These are phyloP conservation scores for Australoheros facetus DNA, from an alignment of 2,797 vertebrate species.

Conservation along the genomic window DNA sequence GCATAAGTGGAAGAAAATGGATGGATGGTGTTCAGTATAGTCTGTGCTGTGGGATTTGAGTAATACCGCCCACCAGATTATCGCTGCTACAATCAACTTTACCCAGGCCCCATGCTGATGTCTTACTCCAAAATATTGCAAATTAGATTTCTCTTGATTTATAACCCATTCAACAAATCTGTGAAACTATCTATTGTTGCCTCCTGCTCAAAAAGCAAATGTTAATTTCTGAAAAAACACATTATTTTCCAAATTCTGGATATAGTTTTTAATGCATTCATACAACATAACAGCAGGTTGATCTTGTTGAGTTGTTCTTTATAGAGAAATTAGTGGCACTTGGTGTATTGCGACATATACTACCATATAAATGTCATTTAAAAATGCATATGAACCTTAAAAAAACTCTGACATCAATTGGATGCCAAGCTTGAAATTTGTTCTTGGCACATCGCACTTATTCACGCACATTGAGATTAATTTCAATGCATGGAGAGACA, in stretches of 20 bases:
- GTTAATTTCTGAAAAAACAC: neutral
- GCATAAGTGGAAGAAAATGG: neutral
- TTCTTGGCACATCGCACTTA: neutral
- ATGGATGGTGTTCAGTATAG: neutral
- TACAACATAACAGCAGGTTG: neutral
- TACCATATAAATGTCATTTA: neutral
- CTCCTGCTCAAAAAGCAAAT: neutral
- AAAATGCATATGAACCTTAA: neutral
- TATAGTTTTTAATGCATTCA: neutral
- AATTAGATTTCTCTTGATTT: neutral
- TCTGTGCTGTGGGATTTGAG: rapidly evolving
- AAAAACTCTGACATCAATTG: neutral
- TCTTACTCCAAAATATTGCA: neutral
- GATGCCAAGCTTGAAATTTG: neutral
- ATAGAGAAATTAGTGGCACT: neutral
- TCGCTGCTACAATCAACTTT: neutral
- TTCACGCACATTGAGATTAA: slow-evolving; percentile 5
- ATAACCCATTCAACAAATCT: neutral
- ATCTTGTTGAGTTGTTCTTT: neutral
- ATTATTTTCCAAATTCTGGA: neutral
- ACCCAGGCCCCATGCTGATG: neutral
- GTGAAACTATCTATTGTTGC: neutral
- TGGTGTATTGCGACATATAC: neutral
- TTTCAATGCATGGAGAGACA: slow-evolving; percentile 9
- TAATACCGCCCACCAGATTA: neutral